These are phyloP conservation scores for Leontopithecus rosalia DNA, from an alignment of 2,797 vertebrate species.

Conservation along the genomic window DNA sequence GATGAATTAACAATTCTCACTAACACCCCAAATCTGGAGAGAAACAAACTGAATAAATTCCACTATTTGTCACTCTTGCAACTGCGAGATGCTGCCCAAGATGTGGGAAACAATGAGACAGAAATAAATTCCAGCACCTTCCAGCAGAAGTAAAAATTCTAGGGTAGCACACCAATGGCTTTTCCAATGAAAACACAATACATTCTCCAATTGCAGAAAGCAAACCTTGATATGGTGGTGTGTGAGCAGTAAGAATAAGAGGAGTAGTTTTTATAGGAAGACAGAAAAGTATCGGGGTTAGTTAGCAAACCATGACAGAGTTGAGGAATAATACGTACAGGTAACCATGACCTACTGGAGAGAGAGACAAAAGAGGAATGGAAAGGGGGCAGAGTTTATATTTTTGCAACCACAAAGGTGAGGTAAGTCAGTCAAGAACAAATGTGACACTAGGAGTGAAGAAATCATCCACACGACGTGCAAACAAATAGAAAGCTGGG, in stretches of 20 bases:
- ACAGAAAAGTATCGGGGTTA: not conserved
- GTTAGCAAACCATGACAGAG: not conserved
- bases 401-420: not conserved
- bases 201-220: not conserved
- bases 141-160: not conserved
- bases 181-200: not conserved
- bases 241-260: not conserved
- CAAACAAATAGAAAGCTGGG: not conserved
- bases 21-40: slow-evolving; percentile 12
- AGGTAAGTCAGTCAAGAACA: not conserved
- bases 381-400: not conserved
- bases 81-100: not conserved
- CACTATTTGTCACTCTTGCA: not conserved
- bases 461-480: not conserved
- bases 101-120: not conserved
- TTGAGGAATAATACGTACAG: not conserved
- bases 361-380: not conserved
- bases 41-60: not conserved
- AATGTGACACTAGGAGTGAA: not conserved
- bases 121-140: not conserved
- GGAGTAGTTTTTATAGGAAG: not conserved
- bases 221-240: not conserved
- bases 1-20: not conserved
- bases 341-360: not conserved
- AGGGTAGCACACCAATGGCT: not conserved